Conservation (phyloP, 2,113 vertebrate species). For the Rattus rattus region DNA sequence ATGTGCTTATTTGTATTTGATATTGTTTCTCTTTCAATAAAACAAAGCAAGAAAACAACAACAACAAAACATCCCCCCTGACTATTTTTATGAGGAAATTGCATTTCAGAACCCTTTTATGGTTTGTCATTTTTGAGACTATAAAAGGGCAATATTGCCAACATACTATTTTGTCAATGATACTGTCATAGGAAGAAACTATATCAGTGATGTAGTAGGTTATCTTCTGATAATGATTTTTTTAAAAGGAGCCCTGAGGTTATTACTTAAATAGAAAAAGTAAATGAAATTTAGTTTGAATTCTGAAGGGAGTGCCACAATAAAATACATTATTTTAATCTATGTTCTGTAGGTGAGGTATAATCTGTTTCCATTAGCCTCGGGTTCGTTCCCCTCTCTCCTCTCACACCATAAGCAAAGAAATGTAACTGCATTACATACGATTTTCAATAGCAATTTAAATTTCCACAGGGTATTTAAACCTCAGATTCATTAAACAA, state of each 20-base stretch:
- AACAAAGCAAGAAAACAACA: conserved; percentile 36
- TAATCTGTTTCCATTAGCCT: conserved; percentile 75
- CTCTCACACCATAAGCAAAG: conserved; percentile 68
- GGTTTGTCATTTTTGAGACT: conserved; percentile 64
- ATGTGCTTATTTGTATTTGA: not conserved
- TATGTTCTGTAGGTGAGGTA: conserved; percentile 71
- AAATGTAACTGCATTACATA: conserved; percentile 60
- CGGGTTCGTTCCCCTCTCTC: conserved; percentile 50
- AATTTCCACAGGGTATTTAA: conserved; percentile 73
- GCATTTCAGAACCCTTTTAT: conserved; percentile 4
- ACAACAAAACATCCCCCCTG: not conserved
- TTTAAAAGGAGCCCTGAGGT: conserved; percentile 59
- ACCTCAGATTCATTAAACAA: conserved; percentile 63
- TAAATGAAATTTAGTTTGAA: conserved; percentile 77
- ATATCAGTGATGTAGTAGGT: conserved; percentile 71
- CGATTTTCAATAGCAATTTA: conserved; percentile 60
- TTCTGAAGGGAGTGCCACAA: conserved; percentile 71
- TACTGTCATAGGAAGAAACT: conserved; percentile 57
- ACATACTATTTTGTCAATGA: conserved; percentile 71
- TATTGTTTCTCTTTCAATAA: conserved; percentile 63
- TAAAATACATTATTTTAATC: conserved; percentile 79
- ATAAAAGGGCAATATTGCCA: conserved; percentile 65
- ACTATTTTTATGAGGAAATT: conserved; percentile 45
- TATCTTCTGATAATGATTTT: conserved; percentile 71
- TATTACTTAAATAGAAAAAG: conserved; percentile 77